Evolutionary conservation across 2,113 vertebrate species (phyloP).

Genomic region (Chrysochloris asiatica): DNA sequence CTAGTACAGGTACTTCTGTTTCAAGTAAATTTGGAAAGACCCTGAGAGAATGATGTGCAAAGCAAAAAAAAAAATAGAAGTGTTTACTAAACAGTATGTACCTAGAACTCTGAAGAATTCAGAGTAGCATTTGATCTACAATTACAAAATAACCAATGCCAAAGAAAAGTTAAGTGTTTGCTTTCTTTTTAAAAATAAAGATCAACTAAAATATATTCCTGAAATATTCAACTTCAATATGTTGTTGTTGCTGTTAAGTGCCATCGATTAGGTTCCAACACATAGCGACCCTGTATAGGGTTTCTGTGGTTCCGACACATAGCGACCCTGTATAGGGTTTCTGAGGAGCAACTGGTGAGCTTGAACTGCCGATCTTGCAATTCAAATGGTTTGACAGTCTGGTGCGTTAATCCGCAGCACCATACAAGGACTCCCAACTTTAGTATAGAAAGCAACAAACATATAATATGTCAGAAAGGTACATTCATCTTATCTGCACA

Average conservation of each 20-base stretch:
- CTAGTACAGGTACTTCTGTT: neutral
- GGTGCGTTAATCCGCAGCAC: no score
- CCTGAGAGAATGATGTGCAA: neutral
- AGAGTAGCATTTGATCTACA: neutral
- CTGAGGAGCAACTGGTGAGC: no score
- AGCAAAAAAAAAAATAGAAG: neutral
- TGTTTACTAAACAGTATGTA: neutral
- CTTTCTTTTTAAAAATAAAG: neutral
- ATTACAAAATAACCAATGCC: neutral
- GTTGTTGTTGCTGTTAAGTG: no score
- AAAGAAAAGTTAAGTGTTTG: neutral
- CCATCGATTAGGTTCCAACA: no score
- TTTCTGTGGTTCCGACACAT: no score
- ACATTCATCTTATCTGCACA: neutral
- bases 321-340: no score
- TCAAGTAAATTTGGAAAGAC: neutral
- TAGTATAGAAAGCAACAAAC: neutral
- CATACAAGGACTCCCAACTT: no score
- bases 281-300: no score
- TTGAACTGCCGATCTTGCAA: no score
- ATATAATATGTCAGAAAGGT: neutral
- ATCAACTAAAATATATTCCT: neutral
- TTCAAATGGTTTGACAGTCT: no score
- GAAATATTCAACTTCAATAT: neutral
- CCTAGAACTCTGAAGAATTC: neutral